phyloP scores from a whole-genome alignment of 2,888 invertebrate species.

The Chorisops tibialis region DNA sequence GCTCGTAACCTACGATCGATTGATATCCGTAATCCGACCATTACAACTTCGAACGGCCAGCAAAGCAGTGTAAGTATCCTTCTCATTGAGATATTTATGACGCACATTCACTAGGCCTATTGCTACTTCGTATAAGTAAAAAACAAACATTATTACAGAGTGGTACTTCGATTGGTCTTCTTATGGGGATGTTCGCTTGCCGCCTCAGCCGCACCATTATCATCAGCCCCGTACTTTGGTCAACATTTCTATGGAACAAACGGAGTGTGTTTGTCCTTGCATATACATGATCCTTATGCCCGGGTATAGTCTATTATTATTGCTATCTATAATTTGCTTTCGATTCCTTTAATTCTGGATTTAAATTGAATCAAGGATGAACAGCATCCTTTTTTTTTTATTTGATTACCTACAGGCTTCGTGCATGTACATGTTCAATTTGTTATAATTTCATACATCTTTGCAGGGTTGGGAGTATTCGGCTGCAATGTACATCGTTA shows the following conservation, averaged over 20 bases:
- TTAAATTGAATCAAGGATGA: too few species aligned
- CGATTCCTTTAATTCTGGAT: not conserved
- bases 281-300: slow-evolving; percentile 61
- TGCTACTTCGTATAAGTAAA: too few species aligned
- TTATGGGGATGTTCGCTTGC: slow-evolving; percentile 55
- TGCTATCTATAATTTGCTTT: slow-evolving; percentile 15
- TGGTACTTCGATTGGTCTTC: slow-evolving; percentile 52
- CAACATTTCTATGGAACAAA: slow-evolving; percentile 59
- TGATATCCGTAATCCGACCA: slow-evolving; percentile 60
- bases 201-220: slow-evolving; percentile 55
- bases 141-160: slow-evolving; percentile 41
- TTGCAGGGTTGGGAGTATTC: slow-evolving; percentile 61
- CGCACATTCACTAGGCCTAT: not conserved
- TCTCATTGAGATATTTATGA: not conserved
- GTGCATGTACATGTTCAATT: too few species aligned
- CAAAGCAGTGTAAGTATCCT: slow-evolving; percentile 39
- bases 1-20: slow-evolving; percentile 61
- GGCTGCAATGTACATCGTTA: slow-evolving; percentile 56
- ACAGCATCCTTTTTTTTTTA: not conserved
- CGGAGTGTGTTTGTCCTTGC: slow-evolving; percentile 59
- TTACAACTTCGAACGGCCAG: slow-evolving; percentile 49
- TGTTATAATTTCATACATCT: not conserved
- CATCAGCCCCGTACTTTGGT: slow-evolving; percentile 55
- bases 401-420: not conserved
- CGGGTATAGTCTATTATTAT: slow-evolving; percentile 44